phyloP scores from a whole-genome alignment of 2,113 vertebrate species.

The Suricata suricatta region DNA sequence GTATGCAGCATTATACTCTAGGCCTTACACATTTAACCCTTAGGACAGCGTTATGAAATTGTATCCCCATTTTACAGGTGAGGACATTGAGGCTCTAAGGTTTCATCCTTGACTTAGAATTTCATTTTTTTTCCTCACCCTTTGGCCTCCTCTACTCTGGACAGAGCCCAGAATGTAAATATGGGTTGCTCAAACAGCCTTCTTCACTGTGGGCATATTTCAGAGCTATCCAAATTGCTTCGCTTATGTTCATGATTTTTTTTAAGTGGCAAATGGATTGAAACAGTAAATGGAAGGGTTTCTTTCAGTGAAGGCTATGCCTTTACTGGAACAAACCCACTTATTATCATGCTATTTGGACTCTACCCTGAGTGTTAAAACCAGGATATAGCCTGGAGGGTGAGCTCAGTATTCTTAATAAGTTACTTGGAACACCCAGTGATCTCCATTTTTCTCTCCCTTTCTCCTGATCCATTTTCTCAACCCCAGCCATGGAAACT shows the following conservation, averaged over 20 bases:
- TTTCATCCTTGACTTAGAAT: not conserved
- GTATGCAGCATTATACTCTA: not conserved
- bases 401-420: not conserved
- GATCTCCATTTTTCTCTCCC: not conserved
- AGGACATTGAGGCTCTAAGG: not conserved
- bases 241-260: conserved; percentile 1
- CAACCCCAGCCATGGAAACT: not conserved
- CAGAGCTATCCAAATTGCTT: conserved; percentile 34
- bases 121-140: not conserved
- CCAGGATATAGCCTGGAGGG: not conserved
- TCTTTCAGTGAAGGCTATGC: not conserved
- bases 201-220: not conserved
- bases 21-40: not conserved
- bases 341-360: conserved; percentile 1
- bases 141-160: not conserved
- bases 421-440: not conserved
- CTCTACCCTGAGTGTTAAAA: not conserved
- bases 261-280: conserved; percentile 38
- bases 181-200: not conserved
- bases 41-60: not conserved
- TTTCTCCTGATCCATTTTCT: not conserved
- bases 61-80: not conserved
- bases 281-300: conserved; percentile 28
- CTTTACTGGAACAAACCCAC: conserved; percentile 45
- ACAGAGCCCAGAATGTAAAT: not conserved